A percentile compares a stretch with the other conserved stretches of the same genome.
Conservation (phyloP, 2,113 vertebrate species). For the Cynopterus brachyotis region DNA sequence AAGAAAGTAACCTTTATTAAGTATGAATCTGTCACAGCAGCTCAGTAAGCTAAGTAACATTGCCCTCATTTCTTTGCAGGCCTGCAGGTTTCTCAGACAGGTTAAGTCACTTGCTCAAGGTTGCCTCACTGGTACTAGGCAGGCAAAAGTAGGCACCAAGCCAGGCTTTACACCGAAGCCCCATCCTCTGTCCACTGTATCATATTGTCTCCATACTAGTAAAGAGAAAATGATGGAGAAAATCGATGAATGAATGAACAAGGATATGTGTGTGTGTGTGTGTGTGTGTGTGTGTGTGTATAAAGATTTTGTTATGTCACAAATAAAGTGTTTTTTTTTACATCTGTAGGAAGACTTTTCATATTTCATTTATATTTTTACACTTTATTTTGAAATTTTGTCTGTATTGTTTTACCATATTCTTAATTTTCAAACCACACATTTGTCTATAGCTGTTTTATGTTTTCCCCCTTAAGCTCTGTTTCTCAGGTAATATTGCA, state of each 20-base stretch:
- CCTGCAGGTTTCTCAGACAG: slow-evolving; percentile 22
- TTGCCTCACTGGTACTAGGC: background rate
- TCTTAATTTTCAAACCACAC: background rate
- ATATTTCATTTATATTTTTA: background rate
- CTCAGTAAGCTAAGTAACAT: slow-evolving; percentile 17
- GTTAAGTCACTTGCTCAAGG: slow-evolving; percentile 53
- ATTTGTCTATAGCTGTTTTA: background rate
- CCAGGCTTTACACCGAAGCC: background rate
- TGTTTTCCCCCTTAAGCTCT: accelerated
- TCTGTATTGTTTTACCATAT: background rate
- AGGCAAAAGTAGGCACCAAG: background rate
- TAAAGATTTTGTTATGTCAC: background rate
- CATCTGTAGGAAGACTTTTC: background rate
- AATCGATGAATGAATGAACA: background rate
- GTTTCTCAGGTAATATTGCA: background rate
- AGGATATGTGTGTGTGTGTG: too few species aligned
- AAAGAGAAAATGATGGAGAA: slow-evolving; percentile 15
- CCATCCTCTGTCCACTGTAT: background rate
- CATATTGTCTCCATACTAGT: background rate
- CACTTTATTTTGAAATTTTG: background rate
- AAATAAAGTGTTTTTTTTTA: background rate
- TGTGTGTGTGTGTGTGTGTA: too few species aligned
- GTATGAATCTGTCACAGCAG: background rate
- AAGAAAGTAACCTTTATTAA: background rate
- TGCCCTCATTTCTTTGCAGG: background rate